phyloP scores from a whole-genome alignment of 2,113 vertebrate genomes.

The Sinosuthora webbiana region DNA sequence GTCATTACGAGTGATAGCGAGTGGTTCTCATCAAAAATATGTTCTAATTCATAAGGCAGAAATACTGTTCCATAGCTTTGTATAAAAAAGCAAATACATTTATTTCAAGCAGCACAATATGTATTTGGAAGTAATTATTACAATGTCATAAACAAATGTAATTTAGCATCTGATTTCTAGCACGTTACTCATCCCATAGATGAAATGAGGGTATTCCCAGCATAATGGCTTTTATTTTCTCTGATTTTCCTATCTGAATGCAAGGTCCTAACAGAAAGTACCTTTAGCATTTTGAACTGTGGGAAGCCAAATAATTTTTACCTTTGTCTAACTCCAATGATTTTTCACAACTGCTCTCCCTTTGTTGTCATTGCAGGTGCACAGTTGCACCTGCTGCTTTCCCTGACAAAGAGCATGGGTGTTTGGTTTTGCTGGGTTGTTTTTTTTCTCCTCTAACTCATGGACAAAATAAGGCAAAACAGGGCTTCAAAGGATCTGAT shows the following conservation, averaged over 20 bases:
- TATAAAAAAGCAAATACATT: background rate
- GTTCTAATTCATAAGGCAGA: background rate
- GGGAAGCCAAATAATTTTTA: background rate
- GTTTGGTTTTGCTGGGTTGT: background rate
- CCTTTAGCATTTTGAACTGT: background rate
- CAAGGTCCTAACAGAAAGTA: background rate
- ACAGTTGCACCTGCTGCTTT: background rate
- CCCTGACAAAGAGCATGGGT: fast-evolving
- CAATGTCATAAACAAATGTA: background rate
- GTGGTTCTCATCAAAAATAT: background rate
- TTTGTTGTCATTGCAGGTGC: background rate
- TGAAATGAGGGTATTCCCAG: background rate
- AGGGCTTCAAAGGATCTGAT: background rate
- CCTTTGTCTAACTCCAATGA: background rate
- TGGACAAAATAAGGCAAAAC: background rate
- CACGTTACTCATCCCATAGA: background rate
- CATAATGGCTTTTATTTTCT: background rate
- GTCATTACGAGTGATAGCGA: background rate
- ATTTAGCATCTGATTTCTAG: background rate
- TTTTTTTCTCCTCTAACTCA: background rate
- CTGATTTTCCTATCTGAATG: background rate
- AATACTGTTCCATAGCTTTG: background rate
- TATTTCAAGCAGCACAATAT: background rate
- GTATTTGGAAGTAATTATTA: background rate
- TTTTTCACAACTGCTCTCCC: background rate